These are phyloP conservation scores for Xerus rutilus DNA, from an alignment of 2,797 vertebrate genomes.

Conservation along the genomic window DNA sequence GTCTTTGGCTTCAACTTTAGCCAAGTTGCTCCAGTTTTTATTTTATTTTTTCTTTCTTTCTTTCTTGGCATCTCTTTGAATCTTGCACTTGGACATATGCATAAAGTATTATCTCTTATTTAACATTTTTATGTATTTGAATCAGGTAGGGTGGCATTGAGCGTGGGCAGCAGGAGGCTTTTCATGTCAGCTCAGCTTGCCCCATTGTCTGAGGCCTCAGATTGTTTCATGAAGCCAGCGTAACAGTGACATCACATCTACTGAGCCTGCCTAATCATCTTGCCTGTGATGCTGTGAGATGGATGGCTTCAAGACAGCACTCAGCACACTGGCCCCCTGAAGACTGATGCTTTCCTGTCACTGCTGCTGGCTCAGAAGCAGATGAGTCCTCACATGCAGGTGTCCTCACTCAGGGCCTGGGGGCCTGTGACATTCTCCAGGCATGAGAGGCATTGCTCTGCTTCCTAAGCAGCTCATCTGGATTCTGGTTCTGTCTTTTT, in stretches of 20 bases:
- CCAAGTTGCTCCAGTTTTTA: neutral
- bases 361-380: neutral
- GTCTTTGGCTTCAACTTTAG: neutral
- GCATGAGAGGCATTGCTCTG: neutral
- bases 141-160: neutral
- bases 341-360: neutral
- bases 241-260: neutral
- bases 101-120: neutral
- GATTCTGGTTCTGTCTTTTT: neutral
- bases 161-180: neutral
- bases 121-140: neutral
- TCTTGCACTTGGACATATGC: neutral
- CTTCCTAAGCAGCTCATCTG: neutral
- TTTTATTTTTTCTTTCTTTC: neutral
- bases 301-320: neutral
- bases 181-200: neutral
- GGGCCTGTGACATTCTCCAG: neutral
- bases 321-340: neutral
- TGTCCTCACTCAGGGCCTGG: neutral
- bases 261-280: neutral
- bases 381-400: neutral
- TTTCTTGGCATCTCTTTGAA: neutral
- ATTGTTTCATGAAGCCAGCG: neutral
- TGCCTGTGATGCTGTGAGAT: accelerated
- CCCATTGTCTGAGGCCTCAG: neutral